Conservation (phyloP, 2,888 invertebrate genomes). For the Drosophila siamana region DNA sequence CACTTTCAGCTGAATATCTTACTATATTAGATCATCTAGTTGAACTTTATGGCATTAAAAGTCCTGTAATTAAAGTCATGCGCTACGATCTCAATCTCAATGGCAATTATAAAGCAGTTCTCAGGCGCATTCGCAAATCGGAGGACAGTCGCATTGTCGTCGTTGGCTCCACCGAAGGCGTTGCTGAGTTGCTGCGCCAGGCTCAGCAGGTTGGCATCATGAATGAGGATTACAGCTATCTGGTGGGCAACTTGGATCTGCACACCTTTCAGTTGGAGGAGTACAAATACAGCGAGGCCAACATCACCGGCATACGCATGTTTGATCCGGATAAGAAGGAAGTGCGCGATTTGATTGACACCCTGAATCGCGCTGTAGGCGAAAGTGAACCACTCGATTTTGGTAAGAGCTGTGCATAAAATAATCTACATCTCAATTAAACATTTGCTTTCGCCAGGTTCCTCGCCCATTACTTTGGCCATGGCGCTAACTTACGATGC, state of each 20-base stretch:
- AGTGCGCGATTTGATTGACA: constrained; percentile 84
- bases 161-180: constrained; percentile 88
- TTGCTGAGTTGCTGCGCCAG: constrained; percentile 88
- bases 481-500: constrained; percentile 94
- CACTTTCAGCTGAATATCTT: constrained; percentile 86
- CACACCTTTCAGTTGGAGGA: constrained; percentile 88
- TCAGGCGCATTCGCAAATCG: constrained; percentile 90
- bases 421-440: not conserved
- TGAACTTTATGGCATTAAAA: constrained; percentile 87
- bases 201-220: constrained; percentile 98
- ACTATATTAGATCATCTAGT: constrained; percentile 90
- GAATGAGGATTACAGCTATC: constrained; percentile 94
- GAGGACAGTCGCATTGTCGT: constrained; percentile 90
- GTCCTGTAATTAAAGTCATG: constrained; percentile 87
- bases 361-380: constrained; percentile 58
- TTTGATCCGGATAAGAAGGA: constrained; percentile 87
- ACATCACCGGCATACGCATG: constrained; percentile 91
- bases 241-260: constrained; percentile 93
- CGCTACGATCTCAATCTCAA: constrained; percentile 89
- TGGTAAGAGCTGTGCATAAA: constrained; percentile 27
- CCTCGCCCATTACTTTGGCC: constrained; percentile 86
- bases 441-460: constrained; percentile 46
- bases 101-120: constrained; percentile 89
- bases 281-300: constrained; percentile 92
- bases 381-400: constrained; percentile 53